A percentile compares a stretch with the other conserved stretches of the same genome.
These are phyloP conservation scores for Drosophila atripex DNA, from an alignment of 2,888 invertebrate species.

Conservation along the genomic window DNA sequence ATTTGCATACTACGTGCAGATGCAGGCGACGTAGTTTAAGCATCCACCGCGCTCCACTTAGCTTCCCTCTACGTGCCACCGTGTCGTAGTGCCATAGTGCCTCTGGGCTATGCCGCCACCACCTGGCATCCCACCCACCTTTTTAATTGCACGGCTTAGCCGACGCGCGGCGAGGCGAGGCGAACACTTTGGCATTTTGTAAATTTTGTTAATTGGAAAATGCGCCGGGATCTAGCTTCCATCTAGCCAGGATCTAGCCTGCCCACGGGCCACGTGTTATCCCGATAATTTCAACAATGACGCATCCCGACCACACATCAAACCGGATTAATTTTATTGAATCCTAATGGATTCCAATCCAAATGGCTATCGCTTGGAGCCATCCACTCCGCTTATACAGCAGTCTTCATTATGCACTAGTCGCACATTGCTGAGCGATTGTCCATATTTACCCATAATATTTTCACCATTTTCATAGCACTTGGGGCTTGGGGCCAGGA, in stretches of 20 bases:
- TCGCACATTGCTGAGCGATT: conserved; percentile 1
- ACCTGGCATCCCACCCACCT: conserved; percentile 6
- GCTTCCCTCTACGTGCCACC: conserved; percentile 4
- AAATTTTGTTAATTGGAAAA: conserved; percentile 73
- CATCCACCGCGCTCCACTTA: not conserved
- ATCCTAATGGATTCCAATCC: conserved; percentile 25
- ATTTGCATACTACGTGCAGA: conserved; percentile 68
- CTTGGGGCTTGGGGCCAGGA: conserved; percentile 10
- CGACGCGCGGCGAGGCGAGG: conserved; percentile 19
- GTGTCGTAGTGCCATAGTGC: not conserved
- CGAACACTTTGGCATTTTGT: conserved; percentile 55
- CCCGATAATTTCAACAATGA: not conserved
- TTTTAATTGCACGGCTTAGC: conserved; percentile 67
- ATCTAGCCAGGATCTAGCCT: conserved; percentile 14
- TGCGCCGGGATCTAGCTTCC: conserved; percentile 53
- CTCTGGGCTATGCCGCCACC: conserved; percentile 6
- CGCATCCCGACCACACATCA: conserved; percentile 8
- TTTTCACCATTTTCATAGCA: conserved; percentile 22
- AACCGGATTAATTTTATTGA: conserved; percentile 17
- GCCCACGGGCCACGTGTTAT: conserved; percentile 1
- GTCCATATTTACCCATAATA: conserved; percentile 32
- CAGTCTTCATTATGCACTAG: conserved; percentile 35
- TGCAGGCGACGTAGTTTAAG: conserved; percentile 28
- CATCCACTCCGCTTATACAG: conserved; percentile 1
- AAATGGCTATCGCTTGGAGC: conserved; percentile 19